A percentile compares a stretch with the other conserved stretches of the same genome.
Conservation (phyloP, 2,797 vertebrate species). For the Rhabdophis nuchalis region DNA sequence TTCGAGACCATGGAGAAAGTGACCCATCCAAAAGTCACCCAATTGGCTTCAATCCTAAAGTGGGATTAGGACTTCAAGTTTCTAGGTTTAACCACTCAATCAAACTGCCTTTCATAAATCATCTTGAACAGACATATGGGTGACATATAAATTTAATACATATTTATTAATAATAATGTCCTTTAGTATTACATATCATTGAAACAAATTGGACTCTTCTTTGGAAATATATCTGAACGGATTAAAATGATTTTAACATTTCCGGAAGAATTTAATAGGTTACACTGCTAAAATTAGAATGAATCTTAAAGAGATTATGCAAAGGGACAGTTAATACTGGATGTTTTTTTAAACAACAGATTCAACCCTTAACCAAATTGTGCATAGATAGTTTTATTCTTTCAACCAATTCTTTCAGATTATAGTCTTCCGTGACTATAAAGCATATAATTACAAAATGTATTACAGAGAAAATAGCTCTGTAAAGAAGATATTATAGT, state of each 20-base stretch:
- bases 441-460: neutral
- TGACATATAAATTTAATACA: neutral
- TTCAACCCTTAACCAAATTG: neutral
- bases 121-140: neutral
- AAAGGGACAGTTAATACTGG: neutral
- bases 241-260: neutral
- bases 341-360: neutral
- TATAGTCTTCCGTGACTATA: neutral
- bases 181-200: neutral
- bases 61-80: neutral
- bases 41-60: neutral
- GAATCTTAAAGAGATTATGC: neutral
- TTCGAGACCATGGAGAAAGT: neutral
- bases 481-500: neutral
- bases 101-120: neutral
- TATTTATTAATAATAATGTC: neutral
- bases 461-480: neutral
- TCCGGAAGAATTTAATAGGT: neutral
- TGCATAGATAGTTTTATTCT: neutral
- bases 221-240: neutral
- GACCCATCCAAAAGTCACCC: neutral
- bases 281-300: neutral
- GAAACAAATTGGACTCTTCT: neutral
- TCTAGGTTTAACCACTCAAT: neutral
- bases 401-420: neutral